Base-by-base conservation (phyloP, 1,140 invertebrate genomes). In the Aculops lycopersici region DNA sequence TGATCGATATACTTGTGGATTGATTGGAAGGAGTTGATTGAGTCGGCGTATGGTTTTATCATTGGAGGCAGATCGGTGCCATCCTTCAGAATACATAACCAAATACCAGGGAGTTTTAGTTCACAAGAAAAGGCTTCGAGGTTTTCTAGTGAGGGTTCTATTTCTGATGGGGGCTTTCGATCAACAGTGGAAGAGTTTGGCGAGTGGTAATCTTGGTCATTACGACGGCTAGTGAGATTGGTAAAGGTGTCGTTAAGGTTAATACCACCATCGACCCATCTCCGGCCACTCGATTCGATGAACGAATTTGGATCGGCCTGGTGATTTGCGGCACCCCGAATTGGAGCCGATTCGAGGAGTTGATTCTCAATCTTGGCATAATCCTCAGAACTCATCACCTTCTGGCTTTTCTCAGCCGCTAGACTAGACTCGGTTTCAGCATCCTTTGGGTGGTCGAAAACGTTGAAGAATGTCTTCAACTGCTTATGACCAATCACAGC, bases 41-140 rank as follows among this genome's bases (percentile, higher is more conserved):
- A 31, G 37, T 43, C 36, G 18, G 31, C 18, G 2, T 18, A 37
- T 20, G 42, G 43, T 15, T 18, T 15, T 12, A 46, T n/a, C 13
- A 46, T 17, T 31, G 8, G 8, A 8, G 8, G 8, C n/a, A n/a
- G n/a, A 31, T 8, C 8, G 8, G 8, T n/a, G n/a, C n/a, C 24
- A 31, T 31, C 24, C 8, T n/a, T 8, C 24, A 31, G n/a, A 8
- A 31, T n/a, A 37, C 45, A 46, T 5, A 46, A 8, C 4, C 20
- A 16, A 5, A 46, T 20, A 13, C 45, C 45, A 8, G 45, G 45
- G n/a, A 46, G 8, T 40, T 45, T 46, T 14, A 46, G 19, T 13
- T 42, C 14, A 41, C 37, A 44, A 21, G 20, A 18, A 19, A 41
- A 17, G 5, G 15, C 24, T 37, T 20, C 24, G 8, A 15, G 14